phyloP scores from a whole-genome alignment of 2,113 vertebrate species.

The Phaethornis superciliosus region DNA sequence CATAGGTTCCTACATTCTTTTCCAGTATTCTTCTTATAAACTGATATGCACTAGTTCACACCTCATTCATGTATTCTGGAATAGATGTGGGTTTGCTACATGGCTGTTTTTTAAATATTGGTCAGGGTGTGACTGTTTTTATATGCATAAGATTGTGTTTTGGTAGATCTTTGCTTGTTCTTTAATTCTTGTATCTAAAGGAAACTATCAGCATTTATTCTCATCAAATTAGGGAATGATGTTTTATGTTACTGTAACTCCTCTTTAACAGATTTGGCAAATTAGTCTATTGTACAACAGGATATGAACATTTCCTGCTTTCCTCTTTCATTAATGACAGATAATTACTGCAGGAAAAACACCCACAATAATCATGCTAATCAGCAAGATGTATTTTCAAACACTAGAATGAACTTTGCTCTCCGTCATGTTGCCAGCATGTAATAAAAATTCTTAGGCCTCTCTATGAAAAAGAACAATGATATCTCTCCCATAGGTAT shows the following conservation, averaged over 20 bases:
- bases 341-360: background rate
- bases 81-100: background rate
- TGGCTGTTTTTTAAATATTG: background rate
- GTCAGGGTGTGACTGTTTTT: background rate
- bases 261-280: background rate
- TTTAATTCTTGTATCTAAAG: background rate
- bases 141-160: background rate
- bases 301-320: slow-evolving; percentile 30
- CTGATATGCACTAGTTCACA: background rate
- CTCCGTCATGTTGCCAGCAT: background rate
- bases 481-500: background rate
- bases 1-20: background rate
- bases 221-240: background rate
- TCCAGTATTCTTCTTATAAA: background rate
- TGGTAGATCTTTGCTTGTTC: background rate
- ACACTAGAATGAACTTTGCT: background rate
- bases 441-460: background rate
- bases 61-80: background rate
- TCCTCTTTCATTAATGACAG: background rate
- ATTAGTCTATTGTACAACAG: background rate
- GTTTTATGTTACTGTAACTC: background rate
- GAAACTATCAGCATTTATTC: background rate
- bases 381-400: background rate
- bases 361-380: background rate
- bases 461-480: background rate